These are phyloP conservation scores for Esox lucius DNA, from an alignment of 2,797 vertebrate species.

Conservation along the genomic window DNA sequence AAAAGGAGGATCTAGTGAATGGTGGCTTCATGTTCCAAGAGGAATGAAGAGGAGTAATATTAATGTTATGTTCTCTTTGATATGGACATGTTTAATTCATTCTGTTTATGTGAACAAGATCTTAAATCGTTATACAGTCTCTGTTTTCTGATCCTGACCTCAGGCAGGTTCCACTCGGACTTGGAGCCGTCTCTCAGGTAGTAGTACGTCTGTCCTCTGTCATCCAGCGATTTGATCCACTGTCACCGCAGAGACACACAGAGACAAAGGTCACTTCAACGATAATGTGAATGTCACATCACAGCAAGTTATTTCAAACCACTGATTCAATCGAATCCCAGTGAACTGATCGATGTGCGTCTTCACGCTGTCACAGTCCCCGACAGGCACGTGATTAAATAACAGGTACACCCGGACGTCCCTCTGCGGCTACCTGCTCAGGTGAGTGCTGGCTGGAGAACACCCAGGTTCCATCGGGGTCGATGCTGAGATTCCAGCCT, in stretches of 20 bases:
- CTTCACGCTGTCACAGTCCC: neutral
- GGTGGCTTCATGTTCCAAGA: too few relatives aligned
- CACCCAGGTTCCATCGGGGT: constrained; percentile 71
- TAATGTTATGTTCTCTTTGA: too few relatives aligned
- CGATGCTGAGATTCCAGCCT: constrained; percentile 77
- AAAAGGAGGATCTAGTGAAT: too few relatives aligned
- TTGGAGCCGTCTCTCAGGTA: constrained; percentile 78
- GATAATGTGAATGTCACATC: too few relatives aligned
- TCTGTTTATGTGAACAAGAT: too few relatives aligned
- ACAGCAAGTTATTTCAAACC: too few relatives aligned
- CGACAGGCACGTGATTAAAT: neutral
- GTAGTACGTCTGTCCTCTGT: constrained; percentile 81
- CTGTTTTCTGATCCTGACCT: constrained; percentile 56
- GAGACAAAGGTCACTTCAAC: neutral
- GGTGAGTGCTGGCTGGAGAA: constrained; percentile 76
- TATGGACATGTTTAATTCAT: too few relatives aligned
- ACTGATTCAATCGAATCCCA: too few relatives aligned
- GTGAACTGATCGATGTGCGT: too few relatives aligned
- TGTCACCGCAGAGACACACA: constrained; percentile 54
- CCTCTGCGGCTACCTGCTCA: constrained; percentile 67
- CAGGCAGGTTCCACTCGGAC: constrained; percentile 81
- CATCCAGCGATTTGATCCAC: constrained; percentile 86
- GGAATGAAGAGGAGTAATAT: too few relatives aligned
- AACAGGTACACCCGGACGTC: neutral
- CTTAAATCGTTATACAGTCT: too few relatives aligned